phyloP scores from a whole-genome alignment of 2,113 vertebrate genomes.

The Solea solea region DNA sequence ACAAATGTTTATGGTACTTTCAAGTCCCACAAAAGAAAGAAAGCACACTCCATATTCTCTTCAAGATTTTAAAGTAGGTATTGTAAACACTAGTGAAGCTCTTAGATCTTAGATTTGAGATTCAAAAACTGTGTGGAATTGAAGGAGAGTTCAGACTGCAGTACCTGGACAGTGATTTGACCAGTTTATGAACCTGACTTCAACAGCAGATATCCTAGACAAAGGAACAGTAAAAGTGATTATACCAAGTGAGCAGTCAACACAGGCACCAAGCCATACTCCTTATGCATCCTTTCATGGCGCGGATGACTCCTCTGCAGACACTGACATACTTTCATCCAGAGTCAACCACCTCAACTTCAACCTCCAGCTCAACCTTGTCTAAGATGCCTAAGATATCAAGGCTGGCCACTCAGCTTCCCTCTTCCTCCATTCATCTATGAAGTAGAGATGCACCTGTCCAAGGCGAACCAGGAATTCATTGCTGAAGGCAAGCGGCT shows the following conservation, averaged over 20 bases:
- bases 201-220: conserved; percentile 17
- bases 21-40: too few species aligned
- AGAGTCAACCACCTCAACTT: too few species aligned
- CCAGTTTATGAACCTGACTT: conserved; percentile 11
- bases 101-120: conserved; percentile 22
- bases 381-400: conserved; percentile 6
- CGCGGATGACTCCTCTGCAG: background rate
- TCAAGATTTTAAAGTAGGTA: too few species aligned
- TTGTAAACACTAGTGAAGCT: too few species aligned
- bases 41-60: too few species aligned
- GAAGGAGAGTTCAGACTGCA: conserved; percentile 14
- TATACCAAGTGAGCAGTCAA: too few species aligned
- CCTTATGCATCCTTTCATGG: background rate
- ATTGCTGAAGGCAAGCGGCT: background rate
- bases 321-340: background rate
- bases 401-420: conserved; percentile 7
- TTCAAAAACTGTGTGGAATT: conserved; percentile 18
- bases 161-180: conserved; percentile 22
- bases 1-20: too few species aligned
- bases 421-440: background rate
- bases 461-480: background rate
- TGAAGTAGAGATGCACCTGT: background rate
- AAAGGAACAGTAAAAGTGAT: conserved; percentile 12
- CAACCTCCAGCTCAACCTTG: conserved; percentile 10
- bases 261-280: background rate